phyloP scores from a whole-genome alignment of 2,797 vertebrate species.

The Typhlichthys eigenmanni region DNA sequence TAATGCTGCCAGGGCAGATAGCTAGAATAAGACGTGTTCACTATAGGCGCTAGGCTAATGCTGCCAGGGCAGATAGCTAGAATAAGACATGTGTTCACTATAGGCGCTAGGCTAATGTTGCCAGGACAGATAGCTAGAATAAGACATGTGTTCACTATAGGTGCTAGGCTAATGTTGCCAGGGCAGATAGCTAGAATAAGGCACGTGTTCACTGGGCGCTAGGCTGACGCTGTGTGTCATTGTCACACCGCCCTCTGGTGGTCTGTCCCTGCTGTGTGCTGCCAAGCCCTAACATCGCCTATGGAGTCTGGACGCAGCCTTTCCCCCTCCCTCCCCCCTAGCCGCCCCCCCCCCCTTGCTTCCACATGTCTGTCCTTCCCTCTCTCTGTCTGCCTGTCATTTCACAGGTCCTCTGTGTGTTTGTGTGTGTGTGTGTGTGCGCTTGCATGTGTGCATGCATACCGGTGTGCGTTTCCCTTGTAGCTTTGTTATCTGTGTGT shows the following conservation, averaged over 20 bases:
- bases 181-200: too few species aligned
- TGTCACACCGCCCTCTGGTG: slow-evolving; percentile 53
- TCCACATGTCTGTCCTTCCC: slow-evolving; percentile 7
- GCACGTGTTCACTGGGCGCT: slow-evolving; percentile 37
- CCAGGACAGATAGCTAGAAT: background rate
- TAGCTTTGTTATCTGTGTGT: slow-evolving; percentile 56
- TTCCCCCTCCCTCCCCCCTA: slow-evolving; percentile 22
- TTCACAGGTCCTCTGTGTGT: slow-evolving; percentile 24
- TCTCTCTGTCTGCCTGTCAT: slow-evolving; percentile 10
- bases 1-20: too few species aligned
- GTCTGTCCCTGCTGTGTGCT: slow-evolving; percentile 77
- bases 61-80: too few species aligned
- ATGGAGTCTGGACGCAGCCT: slow-evolving; percentile 49
- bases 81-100: too few species aligned
- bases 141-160: too few species aligned
- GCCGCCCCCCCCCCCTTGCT: slow-evolving; percentile 35
- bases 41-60: background rate
- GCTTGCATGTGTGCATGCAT: slow-evolving; percentile 52
- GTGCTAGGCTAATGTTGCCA: background rate
- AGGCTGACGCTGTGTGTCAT: slow-evolving; percentile 70
- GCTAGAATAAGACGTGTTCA: too few species aligned
- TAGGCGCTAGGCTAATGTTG: background rate
- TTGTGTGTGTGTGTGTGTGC: slow-evolving; percentile 45
- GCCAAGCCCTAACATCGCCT: slow-evolving; percentile 49
- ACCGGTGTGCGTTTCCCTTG: slow-evolving; percentile 39